Percentiles rank a stretch among this genome's conserved stretches.
phyloP scores from a whole-genome alignment of 2,888 invertebrate species.

The Morpho helenor region DNA sequence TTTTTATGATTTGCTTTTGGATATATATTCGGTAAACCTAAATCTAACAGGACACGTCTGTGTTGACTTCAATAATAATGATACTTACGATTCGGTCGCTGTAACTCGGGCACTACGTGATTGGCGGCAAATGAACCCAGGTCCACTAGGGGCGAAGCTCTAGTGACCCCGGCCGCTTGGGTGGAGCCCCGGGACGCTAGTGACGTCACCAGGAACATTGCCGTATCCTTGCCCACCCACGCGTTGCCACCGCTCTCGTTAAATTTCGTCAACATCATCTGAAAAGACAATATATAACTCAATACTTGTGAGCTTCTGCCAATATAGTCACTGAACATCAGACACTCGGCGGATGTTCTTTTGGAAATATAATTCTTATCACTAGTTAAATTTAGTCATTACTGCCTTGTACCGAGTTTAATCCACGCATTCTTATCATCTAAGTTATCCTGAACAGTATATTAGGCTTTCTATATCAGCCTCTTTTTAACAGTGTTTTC shows the following conservation, averaged over 20 bases:
- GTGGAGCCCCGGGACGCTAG: conserved; percentile 94
- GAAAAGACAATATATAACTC: conserved; percentile 8
- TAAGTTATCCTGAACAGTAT: no score
- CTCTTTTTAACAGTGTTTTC: no score
- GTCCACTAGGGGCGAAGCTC: conserved; percentile 93
- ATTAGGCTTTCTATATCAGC: no score
- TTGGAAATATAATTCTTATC: no score
- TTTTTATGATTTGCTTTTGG: no score
- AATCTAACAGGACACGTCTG: neutral
- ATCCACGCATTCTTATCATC: no score
- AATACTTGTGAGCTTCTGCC: no score
- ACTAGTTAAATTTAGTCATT: no score
- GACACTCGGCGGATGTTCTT: no score
- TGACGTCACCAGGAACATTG: conserved; percentile 97
- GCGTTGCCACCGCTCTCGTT: conserved; percentile 84
- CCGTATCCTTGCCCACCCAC: conserved; percentile 98
- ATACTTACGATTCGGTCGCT: conserved; percentile 81
- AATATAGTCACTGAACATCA: no score
- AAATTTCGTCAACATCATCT: conserved; percentile 89
- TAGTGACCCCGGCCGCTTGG: conserved; percentile 93
- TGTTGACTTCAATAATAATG: neutral
- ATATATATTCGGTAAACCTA: no score
- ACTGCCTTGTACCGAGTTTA: no score
- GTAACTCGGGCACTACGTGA: conserved; percentile 92
- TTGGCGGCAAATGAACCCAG: conserved; percentile 92